Percentiles rank a stretch among this genome's conserved stretches.
Evolutionary conservation across 2,113 vertebrate species (phyloP).

Genomic region (Prunella himalayana): DNA sequence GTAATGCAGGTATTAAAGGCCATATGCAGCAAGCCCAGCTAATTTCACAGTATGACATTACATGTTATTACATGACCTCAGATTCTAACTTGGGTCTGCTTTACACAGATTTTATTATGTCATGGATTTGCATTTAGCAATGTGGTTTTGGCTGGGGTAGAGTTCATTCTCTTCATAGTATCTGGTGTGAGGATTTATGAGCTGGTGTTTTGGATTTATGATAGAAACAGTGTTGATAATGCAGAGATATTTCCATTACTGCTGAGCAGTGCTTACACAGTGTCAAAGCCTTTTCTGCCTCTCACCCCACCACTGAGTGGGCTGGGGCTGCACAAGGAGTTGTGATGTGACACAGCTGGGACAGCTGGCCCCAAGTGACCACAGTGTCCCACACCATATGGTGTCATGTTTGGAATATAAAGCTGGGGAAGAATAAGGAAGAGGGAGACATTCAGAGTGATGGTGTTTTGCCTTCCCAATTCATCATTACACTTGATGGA

Average conservation of each 20-base stretch:
- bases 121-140: neutral
- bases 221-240: neutral
- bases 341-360: neutral
- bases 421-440: neutral
- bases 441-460: neutral
- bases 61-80: neutral
- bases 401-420: neutral
- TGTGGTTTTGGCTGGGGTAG: neutral
- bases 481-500: neutral
- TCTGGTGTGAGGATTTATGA: neutral
- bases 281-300: neutral
- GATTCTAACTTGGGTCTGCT: neutral
- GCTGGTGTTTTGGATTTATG: neutral
- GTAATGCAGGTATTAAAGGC: fast-evolving
- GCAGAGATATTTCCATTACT: neutral
- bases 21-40: neutral
- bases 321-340: neutral
- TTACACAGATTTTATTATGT: neutral
- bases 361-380: neutral
- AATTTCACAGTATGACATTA: neutral
- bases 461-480: neutral
- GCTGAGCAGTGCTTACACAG: neutral
- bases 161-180: neutral
- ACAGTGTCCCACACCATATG: no score
- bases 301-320: neutral